These are phyloP conservation scores for Tragulus kanchil DNA, from an alignment of 2,113 vertebrate species.

Conservation along the genomic window DNA sequence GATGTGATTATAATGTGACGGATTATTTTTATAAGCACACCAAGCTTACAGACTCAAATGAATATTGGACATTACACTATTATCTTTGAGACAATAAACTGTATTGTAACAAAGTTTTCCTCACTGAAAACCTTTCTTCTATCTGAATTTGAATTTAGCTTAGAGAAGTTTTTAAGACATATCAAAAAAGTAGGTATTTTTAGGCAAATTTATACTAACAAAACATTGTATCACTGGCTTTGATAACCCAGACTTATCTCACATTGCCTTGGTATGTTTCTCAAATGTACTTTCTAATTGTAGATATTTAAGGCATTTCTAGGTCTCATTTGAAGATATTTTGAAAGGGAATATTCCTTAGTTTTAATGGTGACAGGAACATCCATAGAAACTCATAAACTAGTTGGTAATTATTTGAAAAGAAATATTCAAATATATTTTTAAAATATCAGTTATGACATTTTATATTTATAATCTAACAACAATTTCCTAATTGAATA, in stretches of 20 bases:
- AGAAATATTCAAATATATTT: background rate
- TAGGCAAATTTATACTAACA: background rate
- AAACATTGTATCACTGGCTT: background rate
- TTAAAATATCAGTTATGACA: background rate
- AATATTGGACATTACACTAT: constrained; percentile 60
- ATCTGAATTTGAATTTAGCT: constrained; percentile 10
- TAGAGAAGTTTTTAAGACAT: background rate
- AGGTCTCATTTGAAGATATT: background rate
- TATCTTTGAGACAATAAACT: constrained; percentile 26
- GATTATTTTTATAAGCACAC: constrained; percentile 76
- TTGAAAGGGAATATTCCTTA: background rate
- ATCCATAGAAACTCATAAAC: background rate
- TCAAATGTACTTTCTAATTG: background rate
- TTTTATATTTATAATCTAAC: background rate
- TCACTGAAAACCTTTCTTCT: background rate
- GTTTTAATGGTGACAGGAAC: background rate
- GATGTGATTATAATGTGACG: constrained; percentile 72
- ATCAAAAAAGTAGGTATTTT: background rate
- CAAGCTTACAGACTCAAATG: constrained; percentile 63
- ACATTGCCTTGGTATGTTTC: background rate
- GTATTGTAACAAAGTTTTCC: background rate
- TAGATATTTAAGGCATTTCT: background rate
- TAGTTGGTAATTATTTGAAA: background rate
- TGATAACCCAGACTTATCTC: background rate
- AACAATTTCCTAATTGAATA: background rate